A percentile compares a stretch with the other conserved stretches of the same genome.
Conservation (phyloP, 2,797 vertebrate species). For the Tinamus major region DNA sequence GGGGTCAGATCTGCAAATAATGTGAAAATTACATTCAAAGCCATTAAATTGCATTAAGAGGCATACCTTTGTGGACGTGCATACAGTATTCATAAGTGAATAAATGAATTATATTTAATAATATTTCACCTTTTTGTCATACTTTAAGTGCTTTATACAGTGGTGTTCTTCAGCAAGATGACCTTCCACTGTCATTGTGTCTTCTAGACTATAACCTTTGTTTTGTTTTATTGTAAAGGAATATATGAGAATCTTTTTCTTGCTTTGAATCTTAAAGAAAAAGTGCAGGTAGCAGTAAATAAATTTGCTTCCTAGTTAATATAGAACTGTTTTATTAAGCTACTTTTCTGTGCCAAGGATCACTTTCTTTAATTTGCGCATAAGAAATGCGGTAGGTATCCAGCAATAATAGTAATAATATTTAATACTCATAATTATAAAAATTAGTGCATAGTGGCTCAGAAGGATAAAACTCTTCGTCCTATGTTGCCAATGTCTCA, state of each 20-base stretch:
- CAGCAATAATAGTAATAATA: neutral
- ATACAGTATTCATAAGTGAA: conserved; percentile 75
- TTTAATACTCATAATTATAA: conserved; percentile 37
- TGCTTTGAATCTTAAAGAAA: conserved; percentile 10
- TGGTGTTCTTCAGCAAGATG: conserved; percentile 38
- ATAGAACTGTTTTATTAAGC: conserved; percentile 52
- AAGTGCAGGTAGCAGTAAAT: conserved; percentile 56
- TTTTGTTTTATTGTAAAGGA: neutral
- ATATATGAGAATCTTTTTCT: neutral
- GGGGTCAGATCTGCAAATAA: conserved; percentile 60
- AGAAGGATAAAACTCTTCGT: neutral
- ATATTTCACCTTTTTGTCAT: conserved; percentile 66
- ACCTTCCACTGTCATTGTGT: conserved; percentile 42
- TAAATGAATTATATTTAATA: conserved; percentile 74
- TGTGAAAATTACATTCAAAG: conserved; percentile 61
- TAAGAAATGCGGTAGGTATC: neutral
- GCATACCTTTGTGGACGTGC: conserved; percentile 52
- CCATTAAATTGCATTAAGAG: conserved; percentile 62
- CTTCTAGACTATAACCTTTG: neutral
- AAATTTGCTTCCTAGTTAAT: conserved; percentile 48
- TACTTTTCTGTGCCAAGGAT: neutral
- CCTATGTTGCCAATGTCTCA: conserved; percentile 1
- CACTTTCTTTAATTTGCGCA: conserved; percentile 24
- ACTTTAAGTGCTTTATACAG: conserved; percentile 45
- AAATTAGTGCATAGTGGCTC: neutral